Conservation (phyloP, 2,888 invertebrate genomes). For the Hydraecia micacea region DNA sequence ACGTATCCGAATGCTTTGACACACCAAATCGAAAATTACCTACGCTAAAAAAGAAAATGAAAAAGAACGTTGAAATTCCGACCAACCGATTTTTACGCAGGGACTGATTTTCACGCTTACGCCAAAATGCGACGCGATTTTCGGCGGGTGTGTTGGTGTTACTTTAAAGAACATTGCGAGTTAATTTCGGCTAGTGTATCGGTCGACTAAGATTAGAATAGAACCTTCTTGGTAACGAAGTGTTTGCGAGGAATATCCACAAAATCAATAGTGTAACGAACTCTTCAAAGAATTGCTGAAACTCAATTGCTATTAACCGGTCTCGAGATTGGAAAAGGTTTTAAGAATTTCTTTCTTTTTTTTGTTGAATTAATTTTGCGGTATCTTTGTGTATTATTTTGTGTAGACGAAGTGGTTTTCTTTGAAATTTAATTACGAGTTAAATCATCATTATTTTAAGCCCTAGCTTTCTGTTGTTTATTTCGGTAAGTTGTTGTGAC, state of each 20-base stretch:
- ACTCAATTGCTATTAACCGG: slow-evolving; percentile 29
- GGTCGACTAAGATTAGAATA: slow-evolving; percentile 11
- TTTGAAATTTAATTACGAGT: neutral
- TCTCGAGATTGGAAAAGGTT: slow-evolving; percentile 30
- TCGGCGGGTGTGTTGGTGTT: too few species aligned
- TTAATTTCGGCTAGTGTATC: neutral
- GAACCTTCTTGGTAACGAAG: slow-evolving; percentile 37
- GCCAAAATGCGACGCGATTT: too few species aligned
- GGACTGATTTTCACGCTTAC: neutral
- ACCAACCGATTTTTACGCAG: neutral
- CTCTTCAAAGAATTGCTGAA: slow-evolving; percentile 42
- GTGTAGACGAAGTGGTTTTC: neutral
- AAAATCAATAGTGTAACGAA: slow-evolving; percentile 55
- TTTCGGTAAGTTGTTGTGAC: neutral
- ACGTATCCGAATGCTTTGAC: neutral
- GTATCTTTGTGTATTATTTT: neutral
- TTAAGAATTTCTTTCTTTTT: neutral
- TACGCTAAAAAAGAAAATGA: neutral
- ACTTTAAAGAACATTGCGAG: neutral
- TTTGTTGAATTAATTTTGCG: slow-evolving; percentile 7
- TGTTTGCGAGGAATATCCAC: slow-evolving; percentile 40
- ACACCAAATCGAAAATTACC: neutral
- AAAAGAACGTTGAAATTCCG: neutral
- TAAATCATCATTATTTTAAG: neutral
- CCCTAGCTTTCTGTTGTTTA: neutral